Evolutionary conservation across 2,888 invertebrate genomes (phyloP), one percentile per base, ranked within the genome.

Genomic region (Macaria liturata): DNA sequence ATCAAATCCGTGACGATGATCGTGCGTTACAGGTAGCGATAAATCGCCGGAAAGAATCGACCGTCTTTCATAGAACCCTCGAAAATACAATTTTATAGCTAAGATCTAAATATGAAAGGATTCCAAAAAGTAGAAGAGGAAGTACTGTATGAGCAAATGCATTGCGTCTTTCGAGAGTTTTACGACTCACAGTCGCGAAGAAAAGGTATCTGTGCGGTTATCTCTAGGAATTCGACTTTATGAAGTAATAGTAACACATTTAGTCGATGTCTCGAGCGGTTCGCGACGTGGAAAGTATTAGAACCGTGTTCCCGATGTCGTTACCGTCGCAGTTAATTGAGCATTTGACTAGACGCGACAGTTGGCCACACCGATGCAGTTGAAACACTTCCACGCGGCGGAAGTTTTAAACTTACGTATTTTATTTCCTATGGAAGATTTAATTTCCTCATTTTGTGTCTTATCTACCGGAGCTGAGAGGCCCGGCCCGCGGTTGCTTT

Each of bases 351-450:
- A 81, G 80, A 80, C 77, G 71, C 81, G 67, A 51, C 34, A 56
- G 45, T 62, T 39, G 46, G 46, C 9, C 42, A 45, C 54, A 39
- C n/a, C 49, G 42, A 42, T 4, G 5, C 4, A 3, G 62, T 72
- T 78, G 85, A 79, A 86, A 84, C 77, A 83, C 81, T 84, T 80
- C 80, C 71, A 80, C 80, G 75, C 64, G 79, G 74, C 65, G 53
- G 77, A 80, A 77, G 81, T 76, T 68, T 78, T 80, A 77, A 85
- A 81, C 87, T 88, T 88, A 89, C 83, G 80, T 59, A 59, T 86
- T 86, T 87, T 88, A 83, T 83, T 84, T 85, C 78, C 89, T 90
- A 91, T 89, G 90, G 91, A 91, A 91, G 91, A 89, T 88, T 84
- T 86, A 76, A 58, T 84, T 84, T 82, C 82, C 82, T 58, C 40